Evolutionary conservation across 2,113 vertebrate genomes (phyloP), one percentile per base, ranked within the genome.

Genomic region (Mustela lutreola): DNA sequence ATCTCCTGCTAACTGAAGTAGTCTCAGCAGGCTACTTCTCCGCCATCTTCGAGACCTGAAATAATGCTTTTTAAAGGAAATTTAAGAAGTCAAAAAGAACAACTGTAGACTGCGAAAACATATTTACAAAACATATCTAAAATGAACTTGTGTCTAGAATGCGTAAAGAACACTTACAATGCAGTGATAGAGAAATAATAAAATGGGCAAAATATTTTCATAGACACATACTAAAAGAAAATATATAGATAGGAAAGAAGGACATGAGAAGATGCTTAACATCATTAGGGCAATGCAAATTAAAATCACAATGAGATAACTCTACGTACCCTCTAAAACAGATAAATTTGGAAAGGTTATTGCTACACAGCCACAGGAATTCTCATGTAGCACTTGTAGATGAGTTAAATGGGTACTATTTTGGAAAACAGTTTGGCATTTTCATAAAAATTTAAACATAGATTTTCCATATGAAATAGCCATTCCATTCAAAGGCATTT

Each of bases 401-500:
- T 33, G 42, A 42, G 45, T 86, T 42, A 63, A 86, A 78, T 15
- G 50, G 50, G 3, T 86, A 82, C 18, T 63, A 39, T 18, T 80
- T 62, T 79, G 31, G 26, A 71, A 86, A 92, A 89, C 48, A 39
- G 8, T 48, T 80, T 82, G 19, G 18, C 70, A 76, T 83, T 93
- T 96, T 75, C 42, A 36, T 83, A 67, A 96, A 89, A 89, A 75
- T 58, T 89, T 89, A 88, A 89, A 75, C 22, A 28, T 45, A 58
- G 4, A 33, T 28, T 21, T 92, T 26, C 8, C 8, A 67, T 75
- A n/a, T 33, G 22, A 93, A 93, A 89, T 16, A 65, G 15, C 7
- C 11, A 67, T 83, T 76, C 45, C 3, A 45, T 67, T 76, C 4
- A 8, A 78, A 67, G 16, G 2, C 76, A 82, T 31, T 48, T 48